These are phyloP conservation scores for Atta texana DNA, from an alignment of 1,140 invertebrate species.

Conservation along the genomic window DNA sequence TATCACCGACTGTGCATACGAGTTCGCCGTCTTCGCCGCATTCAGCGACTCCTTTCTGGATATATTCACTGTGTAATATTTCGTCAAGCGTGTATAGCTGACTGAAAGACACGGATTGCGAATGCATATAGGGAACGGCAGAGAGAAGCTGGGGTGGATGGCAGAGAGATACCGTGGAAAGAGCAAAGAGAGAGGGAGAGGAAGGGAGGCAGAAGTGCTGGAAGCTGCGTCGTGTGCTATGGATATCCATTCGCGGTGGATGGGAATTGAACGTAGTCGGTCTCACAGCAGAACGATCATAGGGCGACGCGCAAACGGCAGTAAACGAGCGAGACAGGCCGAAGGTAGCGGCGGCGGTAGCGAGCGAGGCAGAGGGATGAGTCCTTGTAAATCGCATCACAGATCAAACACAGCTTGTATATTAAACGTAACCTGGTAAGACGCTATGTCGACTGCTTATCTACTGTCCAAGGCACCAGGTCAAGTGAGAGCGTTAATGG, in stretches of 20 bases:
- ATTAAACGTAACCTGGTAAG: slow-evolving; percentile 83
- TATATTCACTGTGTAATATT: slow-evolving; percentile 81
- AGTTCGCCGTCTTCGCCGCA: slow-evolving; percentile 28
- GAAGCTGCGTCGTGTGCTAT: slow-evolving; percentile 76
- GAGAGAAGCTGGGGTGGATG: slow-evolving; percentile 47
- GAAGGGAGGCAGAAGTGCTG: slow-evolving; percentile 56
- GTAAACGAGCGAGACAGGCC: slow-evolving; percentile 71
- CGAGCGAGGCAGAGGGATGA: slow-evolving; percentile 53
- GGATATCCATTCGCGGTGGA: slow-evolving; percentile 79
- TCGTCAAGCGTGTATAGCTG: slow-evolving; percentile 79
- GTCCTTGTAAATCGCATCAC: slow-evolving; percentile 86
- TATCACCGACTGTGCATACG: slow-evolving; percentile 45
- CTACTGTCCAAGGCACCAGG: slow-evolving; percentile 68
- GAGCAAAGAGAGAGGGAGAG: slow-evolving; percentile 52
- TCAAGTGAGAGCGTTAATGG: slow-evolving; percentile 10
- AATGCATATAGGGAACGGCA: slow-evolving; percentile 74
- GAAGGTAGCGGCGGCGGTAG: slow-evolving; percentile 3
- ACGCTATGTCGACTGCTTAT: slow-evolving; percentile 73
- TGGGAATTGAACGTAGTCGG: slow-evolving; percentile 80
- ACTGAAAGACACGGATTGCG: slow-evolving; percentile 82
- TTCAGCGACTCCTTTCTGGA: slow-evolving; percentile 62
- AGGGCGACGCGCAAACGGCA: slow-evolving; percentile 83
- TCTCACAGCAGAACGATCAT: slow-evolving; percentile 86
- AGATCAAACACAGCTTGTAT: slow-evolving; percentile 86
- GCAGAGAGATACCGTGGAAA: slow-evolving; percentile 51